These are phyloP conservation scores for Tinamus guttatus DNA, from an alignment of 2,113 vertebrate species.

Conservation along the genomic window DNA sequence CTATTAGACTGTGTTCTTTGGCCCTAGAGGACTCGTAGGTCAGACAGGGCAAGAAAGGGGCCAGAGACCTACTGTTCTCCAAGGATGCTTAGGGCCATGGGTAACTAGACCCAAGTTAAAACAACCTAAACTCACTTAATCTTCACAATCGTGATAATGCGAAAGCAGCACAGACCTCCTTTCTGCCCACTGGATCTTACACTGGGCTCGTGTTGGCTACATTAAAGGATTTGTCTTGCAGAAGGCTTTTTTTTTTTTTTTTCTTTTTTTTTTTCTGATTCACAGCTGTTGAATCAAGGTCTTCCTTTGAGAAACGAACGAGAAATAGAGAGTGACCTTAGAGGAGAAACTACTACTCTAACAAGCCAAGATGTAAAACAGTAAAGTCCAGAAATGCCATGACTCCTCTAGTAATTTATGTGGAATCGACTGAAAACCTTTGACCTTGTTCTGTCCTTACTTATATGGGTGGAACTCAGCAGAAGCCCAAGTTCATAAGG, in stretches of 20 bases:
- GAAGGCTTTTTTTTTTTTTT: neutral
- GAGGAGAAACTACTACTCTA: neutral
- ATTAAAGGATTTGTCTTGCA: neutral
- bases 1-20: neutral
- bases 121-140: neutral
- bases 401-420: conserved; percentile 1
- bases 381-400: neutral
- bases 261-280: neutral
- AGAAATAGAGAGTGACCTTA: neutral
- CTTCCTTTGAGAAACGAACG: neutral
- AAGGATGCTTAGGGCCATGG: neutral
- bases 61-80: neutral
- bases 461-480: conserved; percentile 46
- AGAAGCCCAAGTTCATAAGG: conserved; percentile 51
- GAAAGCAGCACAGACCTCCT: neutral
- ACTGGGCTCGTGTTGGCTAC: neutral
- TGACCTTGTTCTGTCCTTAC: conserved; percentile 43
- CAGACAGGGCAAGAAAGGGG: neutral
- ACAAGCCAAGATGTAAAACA: neutral
- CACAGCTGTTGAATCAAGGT: neutral
- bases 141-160: neutral
- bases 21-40: neutral
- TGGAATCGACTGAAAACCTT: conserved; percentile 28
- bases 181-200: neutral
- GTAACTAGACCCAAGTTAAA: neutral